Evolutionary conservation across 2,888 invertebrate species (phyloP).

Genomic region (Lasius fuliginosus): DNA sequence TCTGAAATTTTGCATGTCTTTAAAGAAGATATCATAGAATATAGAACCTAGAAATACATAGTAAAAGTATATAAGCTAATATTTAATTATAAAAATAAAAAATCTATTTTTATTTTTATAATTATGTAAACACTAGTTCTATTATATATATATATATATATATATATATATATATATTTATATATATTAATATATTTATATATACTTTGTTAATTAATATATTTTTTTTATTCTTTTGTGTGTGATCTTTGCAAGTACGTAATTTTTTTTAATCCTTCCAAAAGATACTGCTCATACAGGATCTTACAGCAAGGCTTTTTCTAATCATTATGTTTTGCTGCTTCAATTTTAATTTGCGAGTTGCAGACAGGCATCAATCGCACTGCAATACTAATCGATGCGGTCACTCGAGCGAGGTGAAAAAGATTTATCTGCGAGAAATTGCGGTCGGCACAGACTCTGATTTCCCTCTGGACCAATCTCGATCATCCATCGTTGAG

Average conservation of each 20-base stretch:
- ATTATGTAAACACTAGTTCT: neutral
- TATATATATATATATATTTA: neutral
- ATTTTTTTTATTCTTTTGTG: neutral
- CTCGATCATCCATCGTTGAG: conserved; percentile 70
- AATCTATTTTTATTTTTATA: neutral
- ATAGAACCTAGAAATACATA: neutral
- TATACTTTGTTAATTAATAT: neutral
- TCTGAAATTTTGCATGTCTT: neutral
- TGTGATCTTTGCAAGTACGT: neutral
- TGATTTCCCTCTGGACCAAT: conserved; percentile 70
- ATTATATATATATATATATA: neutral
- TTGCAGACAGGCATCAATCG: conserved; percentile 68
- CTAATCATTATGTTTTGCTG: neutral
- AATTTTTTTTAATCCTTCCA: neutral
- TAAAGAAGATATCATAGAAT: neutral
- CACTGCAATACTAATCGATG: conserved; percentile 68
- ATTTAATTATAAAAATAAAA: neutral
- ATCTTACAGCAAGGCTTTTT: conserved; percentile 19
- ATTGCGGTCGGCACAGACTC: conserved; percentile 84
- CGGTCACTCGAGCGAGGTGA: conserved; percentile 75
- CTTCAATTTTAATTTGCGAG: conserved; percentile 51
- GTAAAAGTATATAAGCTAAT: neutral
- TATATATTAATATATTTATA: too few relatives aligned
- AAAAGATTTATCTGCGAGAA: conserved; percentile 83
- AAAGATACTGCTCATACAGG: neutral